Percentiles rank a stretch among this genome's conserved stretches.
Conservation (phyloP, 2,888 invertebrate species). For the Macrosiphum euphorbiae region DNA sequence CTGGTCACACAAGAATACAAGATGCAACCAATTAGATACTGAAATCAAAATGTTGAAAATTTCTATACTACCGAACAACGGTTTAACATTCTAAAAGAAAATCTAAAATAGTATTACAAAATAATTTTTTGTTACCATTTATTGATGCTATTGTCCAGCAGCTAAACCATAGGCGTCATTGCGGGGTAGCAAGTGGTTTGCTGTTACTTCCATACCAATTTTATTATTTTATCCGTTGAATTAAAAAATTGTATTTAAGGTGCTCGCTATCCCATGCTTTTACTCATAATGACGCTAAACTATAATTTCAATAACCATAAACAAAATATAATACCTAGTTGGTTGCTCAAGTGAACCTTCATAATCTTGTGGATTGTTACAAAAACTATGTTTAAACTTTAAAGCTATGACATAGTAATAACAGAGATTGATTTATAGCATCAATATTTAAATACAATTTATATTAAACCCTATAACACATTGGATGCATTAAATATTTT, state of each 20-base stretch:
- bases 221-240: too few species aligned
- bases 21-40: neutral
- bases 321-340: too few species aligned
- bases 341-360: neutral
- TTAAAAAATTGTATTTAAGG: too few species aligned
- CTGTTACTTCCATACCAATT: too few species aligned
- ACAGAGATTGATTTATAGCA: neutral
- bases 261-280: too few species aligned
- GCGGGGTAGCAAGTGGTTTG: too few species aligned
- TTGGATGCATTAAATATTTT: conserved; percentile 52
- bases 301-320: too few species aligned
- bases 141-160: neutral
- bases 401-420: neutral
- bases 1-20: neutral
- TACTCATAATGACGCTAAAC: too few species aligned
- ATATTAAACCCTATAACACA: neutral
- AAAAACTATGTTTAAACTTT: neutral
- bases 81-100: too few species aligned
- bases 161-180: neutral
- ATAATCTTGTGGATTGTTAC: neutral
- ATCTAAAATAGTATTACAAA: neutral
- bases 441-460: neutral
- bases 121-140: neutral
- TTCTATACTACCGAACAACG: neutral
- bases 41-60: neutral